Percentiles rank a stretch among this genome's conserved stretches.
Conservation (phyloP, 2,888 invertebrate species). For the Agonopterix arenella region DNA sequence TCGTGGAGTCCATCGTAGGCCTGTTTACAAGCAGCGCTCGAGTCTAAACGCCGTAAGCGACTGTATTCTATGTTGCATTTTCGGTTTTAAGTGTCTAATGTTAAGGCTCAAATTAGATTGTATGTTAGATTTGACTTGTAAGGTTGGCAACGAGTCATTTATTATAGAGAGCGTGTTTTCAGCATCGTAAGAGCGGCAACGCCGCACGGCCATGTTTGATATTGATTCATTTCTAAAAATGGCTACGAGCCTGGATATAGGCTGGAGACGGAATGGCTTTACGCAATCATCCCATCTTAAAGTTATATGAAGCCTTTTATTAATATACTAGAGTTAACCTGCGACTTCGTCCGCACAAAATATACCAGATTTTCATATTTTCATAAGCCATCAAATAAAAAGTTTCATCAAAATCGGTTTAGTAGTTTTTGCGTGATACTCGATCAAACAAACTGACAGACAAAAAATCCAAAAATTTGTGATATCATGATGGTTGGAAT, state of each 20-base stretch:
- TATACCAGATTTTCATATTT: too few relatives aligned
- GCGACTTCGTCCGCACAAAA: too few relatives aligned
- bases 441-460: too few relatives aligned
- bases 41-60: neutral
- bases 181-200: constrained; percentile 48
- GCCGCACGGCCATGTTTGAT: constrained; percentile 29
- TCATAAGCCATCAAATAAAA: too few relatives aligned
- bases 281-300: too few relatives aligned
- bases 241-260: constrained; percentile 28
- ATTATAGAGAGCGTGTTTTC: constrained; percentile 29
- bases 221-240: constrained; percentile 56
- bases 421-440: too few relatives aligned
- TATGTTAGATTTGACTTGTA: neutral
- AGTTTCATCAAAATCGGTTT: too few relatives aligned
- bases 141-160: neutral
- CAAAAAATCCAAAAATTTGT: too few relatives aligned
- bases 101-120: neutral
- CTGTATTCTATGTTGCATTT: neutral
- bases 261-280: constrained; percentile 10
- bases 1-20: neutral
- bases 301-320: too few relatives aligned
- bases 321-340: too few relatives aligned
- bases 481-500: too few relatives aligned
- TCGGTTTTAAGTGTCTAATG: neutral
- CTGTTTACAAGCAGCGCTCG: neutral